phyloP scores from a whole-genome alignment of 35 echinoderm and acorn worm species.

The Lytechinus variegatus region DNA sequence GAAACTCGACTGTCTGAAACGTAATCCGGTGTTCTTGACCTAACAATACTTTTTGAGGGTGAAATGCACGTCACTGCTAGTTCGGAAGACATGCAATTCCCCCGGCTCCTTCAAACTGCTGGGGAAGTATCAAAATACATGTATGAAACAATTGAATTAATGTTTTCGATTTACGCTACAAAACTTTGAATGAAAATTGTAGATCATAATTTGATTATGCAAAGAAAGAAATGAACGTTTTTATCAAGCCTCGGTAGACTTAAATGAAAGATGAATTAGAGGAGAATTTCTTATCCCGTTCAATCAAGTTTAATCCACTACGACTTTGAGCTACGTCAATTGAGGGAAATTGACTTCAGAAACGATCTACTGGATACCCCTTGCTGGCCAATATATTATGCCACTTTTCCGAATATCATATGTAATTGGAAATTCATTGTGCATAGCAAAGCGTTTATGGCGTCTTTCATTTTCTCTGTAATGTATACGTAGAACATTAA shows the following conservation, averaged over 20 bases:
- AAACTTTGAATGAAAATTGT: neutral
- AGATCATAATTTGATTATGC: neutral
- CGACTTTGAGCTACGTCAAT: neutral
- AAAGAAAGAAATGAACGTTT: neutral
- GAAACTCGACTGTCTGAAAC: no score
- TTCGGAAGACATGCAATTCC: no score
- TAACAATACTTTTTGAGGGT: no score
- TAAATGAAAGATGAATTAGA: neutral
- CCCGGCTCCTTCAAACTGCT: no score
- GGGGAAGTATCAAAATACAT: no score
- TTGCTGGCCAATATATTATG: neutral
- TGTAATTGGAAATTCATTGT: neutral
- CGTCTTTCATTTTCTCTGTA: neutral
- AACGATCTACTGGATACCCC: neutral
- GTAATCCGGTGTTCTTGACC: no score
- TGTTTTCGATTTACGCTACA: neutral
- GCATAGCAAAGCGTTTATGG: neutral
- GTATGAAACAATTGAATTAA: neutral
- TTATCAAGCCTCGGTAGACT: neutral
- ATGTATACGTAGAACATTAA: neutral
- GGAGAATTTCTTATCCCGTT: neutral
- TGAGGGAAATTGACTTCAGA: neutral
- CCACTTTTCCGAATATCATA: neutral
- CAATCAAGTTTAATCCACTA: neutral
- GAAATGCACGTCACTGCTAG: no score